Conservation (phyloP, 2,888 invertebrate species). For the Nymphalis c-album region DNA sequence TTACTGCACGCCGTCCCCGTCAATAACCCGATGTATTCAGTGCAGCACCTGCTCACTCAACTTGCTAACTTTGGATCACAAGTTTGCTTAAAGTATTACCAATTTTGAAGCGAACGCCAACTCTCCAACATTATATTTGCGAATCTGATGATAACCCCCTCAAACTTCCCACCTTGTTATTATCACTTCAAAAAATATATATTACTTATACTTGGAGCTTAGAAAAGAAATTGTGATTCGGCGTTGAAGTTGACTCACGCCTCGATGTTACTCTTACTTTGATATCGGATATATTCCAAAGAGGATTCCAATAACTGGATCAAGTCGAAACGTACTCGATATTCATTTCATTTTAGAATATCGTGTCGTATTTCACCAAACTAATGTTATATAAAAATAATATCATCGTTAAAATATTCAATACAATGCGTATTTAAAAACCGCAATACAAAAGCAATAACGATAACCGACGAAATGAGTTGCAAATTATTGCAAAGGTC, state of each 20-base stretch:
- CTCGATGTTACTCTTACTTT: conserved; percentile 48
- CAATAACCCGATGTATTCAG: conserved; percentile 66
- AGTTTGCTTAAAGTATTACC: conserved; percentile 77
- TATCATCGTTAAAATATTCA: conserved; percentile 5
- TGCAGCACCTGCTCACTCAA: conserved; percentile 68
- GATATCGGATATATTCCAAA: conserved; percentile 62
- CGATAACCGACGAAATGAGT: conserved; percentile 7
- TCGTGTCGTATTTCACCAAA: neutral
- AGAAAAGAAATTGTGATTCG: conserved; percentile 52
- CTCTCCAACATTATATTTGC: conserved; percentile 64
- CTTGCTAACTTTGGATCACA: conserved; percentile 64
- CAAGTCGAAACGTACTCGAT: conserved; percentile 56
- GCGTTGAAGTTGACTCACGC: conserved; percentile 45
- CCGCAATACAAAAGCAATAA: conserved; percentile 12
- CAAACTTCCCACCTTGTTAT: conserved; percentile 61
- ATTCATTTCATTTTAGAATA: conserved; percentile 40
- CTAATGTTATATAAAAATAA: neutral
- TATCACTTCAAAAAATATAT: conserved; percentile 50
- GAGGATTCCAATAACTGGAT: conserved; percentile 54
- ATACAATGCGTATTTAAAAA: conserved; percentile 3
- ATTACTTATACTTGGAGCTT: conserved; percentile 46
- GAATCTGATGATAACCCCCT: conserved; percentile 62
- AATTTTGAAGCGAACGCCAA: conserved; percentile 66
- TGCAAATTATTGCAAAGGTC: conserved; percentile 7
- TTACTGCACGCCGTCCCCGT: conserved; percentile 53